Percentiles rank a stretch among this genome's conserved stretches.
These are phyloP conservation scores for Chloropsis cyanopogon DNA, from an alignment of 2,113 vertebrate genomes.

Conservation along the genomic window DNA sequence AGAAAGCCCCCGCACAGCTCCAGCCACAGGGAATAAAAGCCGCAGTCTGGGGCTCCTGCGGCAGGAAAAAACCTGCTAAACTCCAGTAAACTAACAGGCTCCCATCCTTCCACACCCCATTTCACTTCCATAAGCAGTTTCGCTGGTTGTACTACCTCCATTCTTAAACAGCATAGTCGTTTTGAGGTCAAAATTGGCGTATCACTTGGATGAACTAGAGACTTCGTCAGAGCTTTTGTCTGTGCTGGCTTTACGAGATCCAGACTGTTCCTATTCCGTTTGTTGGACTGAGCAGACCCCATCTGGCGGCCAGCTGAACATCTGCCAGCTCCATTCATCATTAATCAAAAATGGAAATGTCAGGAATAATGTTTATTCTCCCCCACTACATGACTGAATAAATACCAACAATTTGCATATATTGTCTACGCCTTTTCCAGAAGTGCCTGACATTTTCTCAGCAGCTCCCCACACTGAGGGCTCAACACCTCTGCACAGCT, in stretches of 20 bases:
- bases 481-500: neutral
- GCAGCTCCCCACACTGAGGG: neutral
- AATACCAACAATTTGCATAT: slow-evolving; percentile 41
- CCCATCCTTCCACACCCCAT: neutral
- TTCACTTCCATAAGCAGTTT: neutral
- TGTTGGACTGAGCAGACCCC: neutral
- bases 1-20: neutral
- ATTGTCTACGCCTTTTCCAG: neutral
- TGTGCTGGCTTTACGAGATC: neutral
- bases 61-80: neutral
- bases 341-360: slow-evolving; percentile 54
- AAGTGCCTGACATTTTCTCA: neutral
- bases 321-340: slow-evolving; percentile 36
- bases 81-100: neutral
- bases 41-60: neutral
- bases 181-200: neutral
- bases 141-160: neutral
- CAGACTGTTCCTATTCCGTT: neutral
- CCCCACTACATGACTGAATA: neutral
- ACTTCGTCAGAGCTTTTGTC: slow-evolving; percentile 15
- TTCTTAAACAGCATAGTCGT: neutral
- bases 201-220: neutral
- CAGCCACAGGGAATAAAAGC: neutral
- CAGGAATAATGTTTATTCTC: slow-evolving; percentile 44
- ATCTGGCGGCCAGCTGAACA: slow-evolving; percentile 29